These are phyloP conservation scores for Epicampocera succincta DNA, from an alignment of 2,888 invertebrate species.

Conservation along the genomic window DNA sequence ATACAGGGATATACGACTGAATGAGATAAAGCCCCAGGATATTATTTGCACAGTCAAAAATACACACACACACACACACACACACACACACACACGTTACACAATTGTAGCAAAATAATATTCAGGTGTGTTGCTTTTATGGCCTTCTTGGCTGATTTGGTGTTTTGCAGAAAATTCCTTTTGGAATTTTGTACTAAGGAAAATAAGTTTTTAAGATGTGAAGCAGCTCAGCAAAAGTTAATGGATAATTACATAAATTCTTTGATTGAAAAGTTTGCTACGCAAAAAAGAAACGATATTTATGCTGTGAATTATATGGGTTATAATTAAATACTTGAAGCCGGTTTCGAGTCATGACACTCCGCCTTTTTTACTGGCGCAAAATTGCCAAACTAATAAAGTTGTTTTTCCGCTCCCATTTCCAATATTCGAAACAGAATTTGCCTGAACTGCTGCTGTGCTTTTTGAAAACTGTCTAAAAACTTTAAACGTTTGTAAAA, in stretches of 20 bases:
- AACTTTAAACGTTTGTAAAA: slow-evolving; percentile 10
- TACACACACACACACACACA: slow-evolving; percentile 7
- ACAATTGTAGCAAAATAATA: not conserved
- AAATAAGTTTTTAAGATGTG: no score
- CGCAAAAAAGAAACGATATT: no score
- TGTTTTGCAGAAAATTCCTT: slow-evolving; percentile 3
- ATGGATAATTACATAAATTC: no score
- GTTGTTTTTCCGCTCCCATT: no score
- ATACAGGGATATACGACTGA: not conserved
- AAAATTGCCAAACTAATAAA: no score
- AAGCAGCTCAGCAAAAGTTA: no score
- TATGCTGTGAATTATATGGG: no score
- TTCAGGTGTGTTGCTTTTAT: slow-evolving; percentile 32
- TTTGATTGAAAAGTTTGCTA: no score
- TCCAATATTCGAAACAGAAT: not conserved
- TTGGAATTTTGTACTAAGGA: not conserved
- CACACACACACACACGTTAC: slow-evolving; percentile 7
- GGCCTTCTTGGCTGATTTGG: not conserved
- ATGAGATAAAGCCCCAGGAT: slow-evolving; percentile 19
- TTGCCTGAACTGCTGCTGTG: slow-evolving; percentile 3
- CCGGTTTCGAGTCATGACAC: no score
- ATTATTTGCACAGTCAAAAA: slow-evolving; percentile 43
- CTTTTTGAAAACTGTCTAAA: slow-evolving; percentile 33
- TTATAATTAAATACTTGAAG: no score
- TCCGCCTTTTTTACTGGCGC: no score